These are phyloP conservation scores for Melanostoma scalare DNA, from an alignment of 2,888 invertebrate genomes.

Conservation along the genomic window DNA sequence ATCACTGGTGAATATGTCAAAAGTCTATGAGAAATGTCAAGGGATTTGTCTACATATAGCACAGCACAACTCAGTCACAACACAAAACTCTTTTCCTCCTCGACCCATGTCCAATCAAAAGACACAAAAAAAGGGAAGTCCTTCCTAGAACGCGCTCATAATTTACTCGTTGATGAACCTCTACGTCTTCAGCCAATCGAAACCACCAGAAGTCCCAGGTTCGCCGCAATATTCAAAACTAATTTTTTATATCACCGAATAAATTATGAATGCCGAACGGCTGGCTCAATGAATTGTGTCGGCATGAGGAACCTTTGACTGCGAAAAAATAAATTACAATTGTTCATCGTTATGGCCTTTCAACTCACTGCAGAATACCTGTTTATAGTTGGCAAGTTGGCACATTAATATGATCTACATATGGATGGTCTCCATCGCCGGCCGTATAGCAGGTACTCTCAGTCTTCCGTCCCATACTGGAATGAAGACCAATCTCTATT, in stretches of 20 bases:
- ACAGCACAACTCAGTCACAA: not conserved
- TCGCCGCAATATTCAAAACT: slow-evolving; percentile 5
- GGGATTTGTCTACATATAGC: not conserved
- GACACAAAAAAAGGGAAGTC: not conserved
- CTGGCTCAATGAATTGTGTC: slow-evolving; percentile 61
- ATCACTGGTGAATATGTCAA: too few relatives aligned
- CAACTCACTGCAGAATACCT: slow-evolving; percentile 26
- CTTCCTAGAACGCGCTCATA: slow-evolving; percentile 49
- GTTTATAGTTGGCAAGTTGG: slow-evolving; percentile 66
- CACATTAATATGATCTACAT: slow-evolving; percentile 67
- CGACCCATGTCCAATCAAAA: not conserved
- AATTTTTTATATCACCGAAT: slow-evolving; percentile 48
- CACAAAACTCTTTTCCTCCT: not conserved
- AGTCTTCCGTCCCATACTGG: not conserved
- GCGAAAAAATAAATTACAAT: slow-evolving; percentile 41
- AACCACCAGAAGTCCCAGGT: not conserved
- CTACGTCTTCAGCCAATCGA: slow-evolving; percentile 3
- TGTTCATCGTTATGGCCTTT: slow-evolving; percentile 45
- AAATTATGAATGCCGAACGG: slow-evolving; percentile 55
- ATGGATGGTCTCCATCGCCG: not conserved
- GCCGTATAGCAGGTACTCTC: slow-evolving; percentile 21
- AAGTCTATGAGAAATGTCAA: too few relatives aligned
- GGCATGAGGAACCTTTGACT: slow-evolving; percentile 36
- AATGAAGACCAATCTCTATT: slow-evolving; percentile 36
- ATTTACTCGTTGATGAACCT: slow-evolving; percentile 33